A percentile compares a stretch with the other conserved stretches of the same genome.
These are phyloP conservation scores for Xyliphius kryptos DNA, from an alignment of 2,113 vertebrate species.

Conservation along the genomic window DNA sequence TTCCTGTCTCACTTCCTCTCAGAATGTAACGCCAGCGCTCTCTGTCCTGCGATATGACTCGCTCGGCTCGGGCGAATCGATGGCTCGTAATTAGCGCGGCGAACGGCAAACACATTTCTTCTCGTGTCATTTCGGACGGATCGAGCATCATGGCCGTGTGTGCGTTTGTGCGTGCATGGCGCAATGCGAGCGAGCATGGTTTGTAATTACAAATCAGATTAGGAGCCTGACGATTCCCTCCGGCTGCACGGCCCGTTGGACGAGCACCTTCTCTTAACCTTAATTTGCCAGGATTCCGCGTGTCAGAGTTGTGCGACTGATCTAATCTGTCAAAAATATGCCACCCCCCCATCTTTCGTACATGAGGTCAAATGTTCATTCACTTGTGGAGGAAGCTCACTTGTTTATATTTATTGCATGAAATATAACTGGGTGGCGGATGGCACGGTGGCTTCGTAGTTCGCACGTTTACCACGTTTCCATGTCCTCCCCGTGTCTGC, in stretches of 20 bases:
- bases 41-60: too few relatives aligned
- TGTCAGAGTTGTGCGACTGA: constrained; percentile 58
- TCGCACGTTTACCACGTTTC: too few relatives aligned
- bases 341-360: constrained; percentile 36
- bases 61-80: too few relatives aligned
- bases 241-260: constrained; percentile 58
- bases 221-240: constrained; percentile 58
- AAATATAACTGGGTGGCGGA: too few relatives aligned
- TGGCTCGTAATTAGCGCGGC: too few relatives aligned
- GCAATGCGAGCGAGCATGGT: constrained; percentile 44
- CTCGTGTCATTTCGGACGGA: too few relatives aligned
- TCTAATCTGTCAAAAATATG: constrained; percentile 56
- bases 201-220: constrained; percentile 43
- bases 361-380: constrained; percentile 52
- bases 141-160: constrained; percentile 9
- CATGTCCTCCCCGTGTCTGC: too few relatives aligned
- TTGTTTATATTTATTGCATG: too few relatives aligned
- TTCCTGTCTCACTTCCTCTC: constrained; percentile 53
- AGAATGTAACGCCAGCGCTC: constrained; percentile 1
- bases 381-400: too few relatives aligned
- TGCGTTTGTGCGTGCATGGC: too few relatives aligned
- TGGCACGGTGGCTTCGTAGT: too few relatives aligned
- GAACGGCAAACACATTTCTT: too few relatives aligned
- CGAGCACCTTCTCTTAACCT: constrained; percentile 66
- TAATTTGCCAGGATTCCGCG: constrained; percentile 64